These are phyloP conservation scores for Serranus cabrilla DNA, from an alignment of 2,797 vertebrate species.

Conservation along the genomic window DNA sequence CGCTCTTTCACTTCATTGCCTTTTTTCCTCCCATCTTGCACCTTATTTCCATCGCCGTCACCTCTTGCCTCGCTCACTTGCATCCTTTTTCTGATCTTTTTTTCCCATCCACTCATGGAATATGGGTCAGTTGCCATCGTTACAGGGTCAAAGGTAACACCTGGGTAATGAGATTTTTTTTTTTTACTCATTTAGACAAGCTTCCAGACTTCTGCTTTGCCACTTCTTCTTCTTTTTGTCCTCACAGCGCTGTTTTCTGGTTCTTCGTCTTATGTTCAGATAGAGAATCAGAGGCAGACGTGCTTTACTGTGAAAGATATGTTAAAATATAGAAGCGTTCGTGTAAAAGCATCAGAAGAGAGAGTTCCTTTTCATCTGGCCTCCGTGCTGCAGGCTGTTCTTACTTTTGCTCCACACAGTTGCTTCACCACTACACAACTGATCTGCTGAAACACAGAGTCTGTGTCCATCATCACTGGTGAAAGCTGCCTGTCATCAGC, in stretches of 20 bases:
- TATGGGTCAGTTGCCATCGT: constrained; percentile 48
- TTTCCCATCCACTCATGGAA: constrained; percentile 38
- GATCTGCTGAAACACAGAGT: constrained; percentile 16
- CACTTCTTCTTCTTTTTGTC: neutral
- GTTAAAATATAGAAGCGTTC: constrained; percentile 32
- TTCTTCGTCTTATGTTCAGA: constrained; percentile 7
- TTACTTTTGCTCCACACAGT: neutral
- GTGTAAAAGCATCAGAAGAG: constrained; percentile 8
- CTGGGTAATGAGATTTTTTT: neutral
- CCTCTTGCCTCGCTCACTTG: constrained; percentile 26
- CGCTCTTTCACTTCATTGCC: constrained; percentile 4
- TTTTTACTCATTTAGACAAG: neutral
- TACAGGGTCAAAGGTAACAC: constrained; percentile 47
- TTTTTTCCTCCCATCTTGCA: constrained; percentile 18
- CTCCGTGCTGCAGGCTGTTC: constrained; percentile 31
- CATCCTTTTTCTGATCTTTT: constrained; percentile 14
- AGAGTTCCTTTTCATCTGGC: constrained; percentile 34
- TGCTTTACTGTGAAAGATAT: constrained; percentile 1
- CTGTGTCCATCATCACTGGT: constrained; percentile 11
- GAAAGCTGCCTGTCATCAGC: neutral
- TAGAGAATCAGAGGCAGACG: constrained; percentile 8
- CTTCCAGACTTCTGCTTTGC: neutral
- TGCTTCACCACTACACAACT: neutral
- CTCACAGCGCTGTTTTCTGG: neutral
- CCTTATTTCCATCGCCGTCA: constrained; percentile 40